Evolutionary conservation across 2,888 invertebrate species (phyloP).

Genomic region (Rhynchonema sp.): DNA sequence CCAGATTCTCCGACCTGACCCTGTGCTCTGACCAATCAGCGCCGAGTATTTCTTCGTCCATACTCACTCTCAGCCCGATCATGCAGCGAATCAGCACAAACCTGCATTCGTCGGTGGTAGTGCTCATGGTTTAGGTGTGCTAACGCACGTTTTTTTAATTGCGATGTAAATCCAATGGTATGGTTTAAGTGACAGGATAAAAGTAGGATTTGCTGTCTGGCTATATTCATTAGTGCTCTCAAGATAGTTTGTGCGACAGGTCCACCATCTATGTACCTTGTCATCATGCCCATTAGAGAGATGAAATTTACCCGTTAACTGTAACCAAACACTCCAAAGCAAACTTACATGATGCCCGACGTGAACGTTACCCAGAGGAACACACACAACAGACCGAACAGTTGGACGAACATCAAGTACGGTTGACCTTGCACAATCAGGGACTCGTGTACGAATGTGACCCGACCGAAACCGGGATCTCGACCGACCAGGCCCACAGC

Average conservation of each 20-base stretch:
- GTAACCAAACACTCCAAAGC: no score
- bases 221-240: no score
- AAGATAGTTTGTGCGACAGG: no score
- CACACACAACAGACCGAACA: conserved; percentile 38
- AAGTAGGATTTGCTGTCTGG: no score
- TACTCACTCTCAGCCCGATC: conserved; percentile 53
- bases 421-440: conserved; percentile 52
- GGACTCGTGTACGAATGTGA: conserved; percentile 15
- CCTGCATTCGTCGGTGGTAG: no score
- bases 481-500: neutral
- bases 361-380: neutral
- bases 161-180: no score
- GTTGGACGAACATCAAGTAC: conserved; percentile 64
- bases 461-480: neutral
- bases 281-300: no score
- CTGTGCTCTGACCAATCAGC: conserved; percentile 72
- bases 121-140: no score
- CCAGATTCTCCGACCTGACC: conserved; percentile 33
- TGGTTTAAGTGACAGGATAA: no score
- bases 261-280: no score
- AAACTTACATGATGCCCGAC: neutral
- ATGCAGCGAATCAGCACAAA: neutral
- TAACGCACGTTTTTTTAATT: no score
- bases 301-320: no score
- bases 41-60: conserved; percentile 63